Conservation (phyloP, 2,113 vertebrate species). For the Cheilinus undulatus region DNA sequence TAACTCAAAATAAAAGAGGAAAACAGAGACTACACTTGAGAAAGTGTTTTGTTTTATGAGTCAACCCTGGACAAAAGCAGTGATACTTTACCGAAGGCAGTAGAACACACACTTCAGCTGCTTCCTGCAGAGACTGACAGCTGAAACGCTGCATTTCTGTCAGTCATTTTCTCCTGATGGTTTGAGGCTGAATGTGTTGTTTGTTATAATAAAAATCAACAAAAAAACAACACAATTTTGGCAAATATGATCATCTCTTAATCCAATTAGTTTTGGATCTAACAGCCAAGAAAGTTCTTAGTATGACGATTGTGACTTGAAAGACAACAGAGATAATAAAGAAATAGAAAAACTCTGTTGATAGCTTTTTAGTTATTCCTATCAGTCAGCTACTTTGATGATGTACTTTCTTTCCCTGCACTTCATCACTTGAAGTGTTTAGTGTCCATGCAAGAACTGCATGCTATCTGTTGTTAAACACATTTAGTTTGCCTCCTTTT, state of each 20-base stretch:
- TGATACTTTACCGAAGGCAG: slow-evolving; percentile 24
- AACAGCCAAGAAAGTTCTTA: slow-evolving; percentile 46
- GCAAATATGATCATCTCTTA: slow-evolving; percentile 54
- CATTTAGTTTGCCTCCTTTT: slow-evolving; percentile 32
- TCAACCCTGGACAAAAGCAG: slow-evolving; percentile 28
- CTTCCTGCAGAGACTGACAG: slow-evolving; percentile 38
- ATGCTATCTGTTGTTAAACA: slow-evolving; percentile 26
- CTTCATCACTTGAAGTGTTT: slow-evolving; percentile 25
- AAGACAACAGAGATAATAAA: background rate
- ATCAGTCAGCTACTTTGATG: slow-evolving; percentile 13
- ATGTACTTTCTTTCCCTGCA: background rate
- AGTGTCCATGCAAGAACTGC: slow-evolving; percentile 1
- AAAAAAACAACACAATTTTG: slow-evolving; percentile 37
- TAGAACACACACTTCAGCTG: slow-evolving; percentile 7
- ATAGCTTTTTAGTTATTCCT: slow-evolving; percentile 24
- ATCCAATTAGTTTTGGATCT: slow-evolving; percentile 56
- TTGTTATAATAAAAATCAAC: slow-evolving; percentile 45
- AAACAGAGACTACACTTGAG: slow-evolving; percentile 5
- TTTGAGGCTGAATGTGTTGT: slow-evolving; percentile 28
- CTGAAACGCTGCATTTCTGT: slow-evolving; percentile 33
- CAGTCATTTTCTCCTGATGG: slow-evolving; percentile 44
- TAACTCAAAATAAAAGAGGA: slow-evolving; percentile 15
- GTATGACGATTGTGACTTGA: slow-evolving; percentile 23
- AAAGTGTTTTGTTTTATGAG: slow-evolving; percentile 16
- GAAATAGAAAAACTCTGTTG: background rate